These are phyloP conservation scores for Lindbergichthys nudifrons DNA, from an alignment of 2,797 vertebrate species.

Conservation along the genomic window DNA sequence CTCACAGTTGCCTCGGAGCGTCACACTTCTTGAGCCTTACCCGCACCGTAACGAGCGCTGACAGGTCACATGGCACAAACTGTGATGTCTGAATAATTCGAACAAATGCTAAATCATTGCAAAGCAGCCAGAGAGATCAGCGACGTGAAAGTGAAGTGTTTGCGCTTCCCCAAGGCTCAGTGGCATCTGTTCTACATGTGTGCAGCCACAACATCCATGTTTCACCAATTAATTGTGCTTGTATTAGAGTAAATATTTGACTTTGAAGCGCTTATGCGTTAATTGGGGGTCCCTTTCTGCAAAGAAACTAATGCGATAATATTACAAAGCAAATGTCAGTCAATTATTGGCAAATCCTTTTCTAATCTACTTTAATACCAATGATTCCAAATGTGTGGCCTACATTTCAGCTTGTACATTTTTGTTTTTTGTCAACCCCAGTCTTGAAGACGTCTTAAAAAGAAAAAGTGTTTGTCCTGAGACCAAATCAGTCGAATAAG, in stretches of 20 bases:
- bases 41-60: slow-evolving; percentile 62
- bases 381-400: background rate
- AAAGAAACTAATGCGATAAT: slow-evolving; percentile 17
- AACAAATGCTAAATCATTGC: slow-evolving; percentile 80
- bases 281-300: slow-evolving; percentile 61
- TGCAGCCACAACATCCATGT: slow-evolving; percentile 73
- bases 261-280: slow-evolving; percentile 67
- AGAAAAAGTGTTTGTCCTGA: slow-evolving; percentile 32
- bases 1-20: slow-evolving; percentile 20
- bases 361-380: background rate
- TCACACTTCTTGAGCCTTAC: slow-evolving; percentile 58
- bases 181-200: slow-evolving; percentile 83
- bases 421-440: slow-evolving; percentile 12
- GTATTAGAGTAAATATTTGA: slow-evolving; percentile 80
- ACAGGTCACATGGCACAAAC: slow-evolving; percentile 77
- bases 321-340: slow-evolving; percentile 8
- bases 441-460: background rate
- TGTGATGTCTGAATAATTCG: slow-evolving; percentile 80
- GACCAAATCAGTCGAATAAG: slow-evolving; percentile 60
- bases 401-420: background rate
- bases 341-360: background rate
- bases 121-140: slow-evolving; percentile 75
- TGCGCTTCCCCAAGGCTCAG: slow-evolving; percentile 81
- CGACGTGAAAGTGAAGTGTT: slow-evolving; percentile 75
- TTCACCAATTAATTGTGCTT: slow-evolving; percentile 81